Evolutionary conservation across 1,140 invertebrate genomes (phyloP), one percentile per base, ranked within the genome.

Genomic region (Monochamus saltuarius): DNA sequence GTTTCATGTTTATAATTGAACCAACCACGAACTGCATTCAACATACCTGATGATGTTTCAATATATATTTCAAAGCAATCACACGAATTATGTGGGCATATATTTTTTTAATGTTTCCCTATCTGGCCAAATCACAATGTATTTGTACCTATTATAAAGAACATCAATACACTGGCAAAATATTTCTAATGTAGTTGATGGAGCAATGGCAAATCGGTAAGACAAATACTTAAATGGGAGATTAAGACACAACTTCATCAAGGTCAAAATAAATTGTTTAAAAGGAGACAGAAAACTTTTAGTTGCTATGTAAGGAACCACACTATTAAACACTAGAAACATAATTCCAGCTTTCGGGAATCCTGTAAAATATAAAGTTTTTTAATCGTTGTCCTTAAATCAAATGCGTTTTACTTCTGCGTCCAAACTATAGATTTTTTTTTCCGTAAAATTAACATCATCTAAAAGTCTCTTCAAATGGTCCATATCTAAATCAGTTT

Each of bases 41-140:
- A n/a, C n/a, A n/a, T n/a, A n/a, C n/a, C n/a, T n/a, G n/a, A 2
- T 29, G 22, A 6, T 2, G 22, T 29, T 6, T 29, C 22, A 29
- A 2, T 3, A 29, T 3, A 29, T 3, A 29, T 29, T 29, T 29
- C 22, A 29, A 29, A 29, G 6, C 22, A 29, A 29, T 62, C 60
- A n/a, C n/a, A n/a, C n/a, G n/a, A 19, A 62, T 62, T 35, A 62
- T 62, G 1, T 13, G 2, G 58, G 58, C 10, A 60, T 43, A 45
- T 51, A n/a, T n/a, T 60, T 54, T 52, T 53, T 43, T 13, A 59
- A 19, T 36, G 8, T 8, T 19, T 50, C 46, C 13, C 58, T 52
- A 11, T 60, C 50, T 0, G 58, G 50, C 58, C 58, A 60, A 45
- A 17, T 6, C 10, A n/a, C n/a, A n/a, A n/a, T n/a, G n/a, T n/a